Conservation (phyloP, 2,888 invertebrate species). For the Acleris sparsana region DNA sequence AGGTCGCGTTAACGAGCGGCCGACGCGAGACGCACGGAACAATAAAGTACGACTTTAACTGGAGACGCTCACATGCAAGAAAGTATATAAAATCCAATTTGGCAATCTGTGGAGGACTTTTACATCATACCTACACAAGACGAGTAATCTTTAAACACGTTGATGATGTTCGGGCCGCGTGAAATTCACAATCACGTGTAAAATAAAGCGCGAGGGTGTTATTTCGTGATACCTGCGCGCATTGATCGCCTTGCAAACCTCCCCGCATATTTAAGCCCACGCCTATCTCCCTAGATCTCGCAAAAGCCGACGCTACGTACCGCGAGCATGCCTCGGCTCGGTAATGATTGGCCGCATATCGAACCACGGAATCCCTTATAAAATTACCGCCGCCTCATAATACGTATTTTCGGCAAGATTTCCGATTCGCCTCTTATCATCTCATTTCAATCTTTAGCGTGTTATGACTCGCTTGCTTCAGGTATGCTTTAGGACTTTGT, state of each 20-base stretch:
- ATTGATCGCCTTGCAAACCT: slow-evolving; percentile 64
- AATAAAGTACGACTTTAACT: slow-evolving; percentile 75
- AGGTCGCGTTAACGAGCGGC: slow-evolving; percentile 81
- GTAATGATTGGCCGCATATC: slow-evolving; percentile 80
- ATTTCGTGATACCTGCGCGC: slow-evolving; percentile 50
- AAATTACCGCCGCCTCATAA: slow-evolving; percentile 76
- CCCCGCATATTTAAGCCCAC: slow-evolving; percentile 64
- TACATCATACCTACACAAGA: slow-evolving; percentile 41
- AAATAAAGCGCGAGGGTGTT: slow-evolving; percentile 37
- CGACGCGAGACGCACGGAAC: slow-evolving; percentile 71
- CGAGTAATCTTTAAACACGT: slow-evolving; percentile 33
- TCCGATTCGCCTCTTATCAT: slow-evolving; percentile 75
- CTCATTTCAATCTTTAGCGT: slow-evolving; percentile 79
- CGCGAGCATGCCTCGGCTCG: slow-evolving; percentile 53
- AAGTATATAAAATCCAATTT: slow-evolving; percentile 59
- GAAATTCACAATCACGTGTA: slow-evolving; percentile 36
- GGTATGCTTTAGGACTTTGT: slow-evolving; percentile 51
- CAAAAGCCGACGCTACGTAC: slow-evolving; percentile 64
- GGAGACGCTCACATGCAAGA: slow-evolving; percentile 65
- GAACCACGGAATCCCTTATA: slow-evolving; percentile 75
- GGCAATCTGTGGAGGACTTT: slow-evolving; percentile 50
- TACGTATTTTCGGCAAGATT: slow-evolving; percentile 80
- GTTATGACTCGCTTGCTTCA: slow-evolving; percentile 72
- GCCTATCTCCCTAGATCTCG: slow-evolving; percentile 72
- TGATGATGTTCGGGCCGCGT: slow-evolving; percentile 32